Conservation (phyloP, 2,888 invertebrate species). For the Argynnis bischoffii region DNA sequence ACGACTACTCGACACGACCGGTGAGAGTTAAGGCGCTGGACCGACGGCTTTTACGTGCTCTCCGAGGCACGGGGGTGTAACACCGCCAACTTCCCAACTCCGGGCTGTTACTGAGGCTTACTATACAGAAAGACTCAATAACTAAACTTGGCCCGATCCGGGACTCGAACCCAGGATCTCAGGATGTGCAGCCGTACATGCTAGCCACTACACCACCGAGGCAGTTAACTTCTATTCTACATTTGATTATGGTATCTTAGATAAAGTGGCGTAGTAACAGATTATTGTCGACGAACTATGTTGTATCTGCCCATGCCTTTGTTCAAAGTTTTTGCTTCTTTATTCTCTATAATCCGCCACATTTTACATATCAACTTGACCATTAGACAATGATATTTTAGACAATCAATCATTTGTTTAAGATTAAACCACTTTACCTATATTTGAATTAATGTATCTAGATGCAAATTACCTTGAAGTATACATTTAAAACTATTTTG, state of each 20-base stretch:
- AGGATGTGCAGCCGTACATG: too few species aligned
- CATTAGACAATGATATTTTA: constrained; percentile 12
- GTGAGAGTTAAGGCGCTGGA: too few species aligned
- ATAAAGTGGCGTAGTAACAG: constrained; percentile 7
- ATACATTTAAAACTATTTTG: too few species aligned
- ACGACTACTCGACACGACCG: too few species aligned
- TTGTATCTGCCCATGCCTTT: neutral
- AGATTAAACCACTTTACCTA: neutral
- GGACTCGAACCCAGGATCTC: too few species aligned
- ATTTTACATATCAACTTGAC: constrained; percentile 11
- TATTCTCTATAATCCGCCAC: constrained; percentile 7
- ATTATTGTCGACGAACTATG: constrained; percentile 1
- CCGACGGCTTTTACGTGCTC: too few species aligned
- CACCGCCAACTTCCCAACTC: too few species aligned
- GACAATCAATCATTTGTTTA: constrained; percentile 13
- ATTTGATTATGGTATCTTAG: neutral
- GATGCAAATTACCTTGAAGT: neutral
- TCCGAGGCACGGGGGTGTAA: too few species aligned
- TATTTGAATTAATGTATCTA: neutral
- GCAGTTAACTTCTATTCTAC: neutral
- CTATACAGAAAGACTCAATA: too few species aligned
- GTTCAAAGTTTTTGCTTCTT: constrained; percentile 13
- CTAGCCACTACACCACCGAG: too few species aligned
- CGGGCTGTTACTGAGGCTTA: too few species aligned
- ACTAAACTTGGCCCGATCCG: too few species aligned